Evolutionary conservation across 2,888 invertebrate genomes (phyloP).

Genomic region (Keiferia lycopersicella): DNA sequence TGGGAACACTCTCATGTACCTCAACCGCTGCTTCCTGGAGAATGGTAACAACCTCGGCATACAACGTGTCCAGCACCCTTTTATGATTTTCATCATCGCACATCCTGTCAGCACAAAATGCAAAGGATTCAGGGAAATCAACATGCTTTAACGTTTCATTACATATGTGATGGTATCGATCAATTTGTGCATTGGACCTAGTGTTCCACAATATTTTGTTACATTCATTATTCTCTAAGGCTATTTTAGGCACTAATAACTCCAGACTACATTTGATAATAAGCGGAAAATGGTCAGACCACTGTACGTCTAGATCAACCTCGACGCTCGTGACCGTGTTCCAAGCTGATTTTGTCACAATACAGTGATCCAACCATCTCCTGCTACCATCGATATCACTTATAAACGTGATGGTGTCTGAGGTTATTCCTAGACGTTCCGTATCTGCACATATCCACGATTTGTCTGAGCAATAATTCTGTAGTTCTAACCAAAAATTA

Average conservation of each 20-base stretch:
- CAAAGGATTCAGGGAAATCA: conserved; percentile 7
- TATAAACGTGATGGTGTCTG: conserved; percentile 28
- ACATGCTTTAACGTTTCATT: neutral
- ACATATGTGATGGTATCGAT: neutral
- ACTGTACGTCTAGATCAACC: conserved; percentile 28
- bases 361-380: conserved; percentile 29
- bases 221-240: neutral
- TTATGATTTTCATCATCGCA: conserved; percentile 7
- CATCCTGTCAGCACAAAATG: neutral
- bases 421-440: conserved; percentile 9
- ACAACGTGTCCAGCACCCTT: neutral
- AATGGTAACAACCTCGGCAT: neutral
- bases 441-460: conserved; percentile 24
- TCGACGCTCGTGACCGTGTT: conserved; percentile 24
- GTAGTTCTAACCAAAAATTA: neutral
- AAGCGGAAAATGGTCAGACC: conserved; percentile 31
- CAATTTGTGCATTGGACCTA: neutral
- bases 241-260: neutral
- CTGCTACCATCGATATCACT: conserved; percentile 31
- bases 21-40: neutral
- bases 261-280: neutral
- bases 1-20: neutral
- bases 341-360: conserved; percentile 30
- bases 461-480: conserved; percentile 11
- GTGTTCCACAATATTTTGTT: conserved; percentile 7